Conservation (phyloP, 1,140 invertebrate species). For the Drosophila kurseongensis region DNA sequence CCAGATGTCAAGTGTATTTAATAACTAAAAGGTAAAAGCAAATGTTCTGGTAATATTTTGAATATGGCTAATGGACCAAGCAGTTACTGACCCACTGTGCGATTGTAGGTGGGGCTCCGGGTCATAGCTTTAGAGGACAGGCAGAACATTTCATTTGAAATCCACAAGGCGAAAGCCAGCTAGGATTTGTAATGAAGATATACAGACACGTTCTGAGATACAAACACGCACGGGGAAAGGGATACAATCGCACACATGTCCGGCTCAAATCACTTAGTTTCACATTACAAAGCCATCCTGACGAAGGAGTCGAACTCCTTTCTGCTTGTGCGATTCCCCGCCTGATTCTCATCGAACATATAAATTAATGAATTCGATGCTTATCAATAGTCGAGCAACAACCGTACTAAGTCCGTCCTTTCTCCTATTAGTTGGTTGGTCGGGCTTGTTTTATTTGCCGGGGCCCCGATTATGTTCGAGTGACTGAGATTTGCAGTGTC, state of each 20-base stretch:
- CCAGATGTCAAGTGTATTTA: too few relatives aligned
- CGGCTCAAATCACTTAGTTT: constrained; percentile 78
- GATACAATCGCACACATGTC: constrained; percentile 37
- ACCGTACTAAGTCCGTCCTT: constrained; percentile 25
- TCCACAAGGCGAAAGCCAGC: constrained; percentile 71
- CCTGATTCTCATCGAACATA: constrained; percentile 74
- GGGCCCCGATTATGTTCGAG: constrained; percentile 76
- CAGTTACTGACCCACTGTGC: constrained; percentile 26
- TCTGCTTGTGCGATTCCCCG: constrained; percentile 48
- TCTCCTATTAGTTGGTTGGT: constrained; percentile 76
- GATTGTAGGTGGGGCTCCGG: constrained; percentile 2
- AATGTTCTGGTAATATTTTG: background rate
- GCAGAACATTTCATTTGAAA: constrained; percentile 59
- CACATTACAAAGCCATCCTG: constrained; percentile 77
- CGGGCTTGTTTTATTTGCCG: constrained; percentile 22
- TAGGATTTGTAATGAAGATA: constrained; percentile 76
- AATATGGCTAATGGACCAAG: background rate
- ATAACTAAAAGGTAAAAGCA: too few relatives aligned
- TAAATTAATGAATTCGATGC: constrained; percentile 83
- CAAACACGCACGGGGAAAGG: constrained; percentile 32
- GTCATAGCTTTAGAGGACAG: constrained; percentile 33
- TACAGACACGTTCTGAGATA: constrained; percentile 60
- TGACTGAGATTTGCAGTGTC: constrained; percentile 60
- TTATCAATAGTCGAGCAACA: constrained; percentile 69
- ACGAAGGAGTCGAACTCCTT: constrained; percentile 62